phyloP scores from a whole-genome alignment of 2,113 vertebrate species.

The Aleadryas rufinucha region DNA sequence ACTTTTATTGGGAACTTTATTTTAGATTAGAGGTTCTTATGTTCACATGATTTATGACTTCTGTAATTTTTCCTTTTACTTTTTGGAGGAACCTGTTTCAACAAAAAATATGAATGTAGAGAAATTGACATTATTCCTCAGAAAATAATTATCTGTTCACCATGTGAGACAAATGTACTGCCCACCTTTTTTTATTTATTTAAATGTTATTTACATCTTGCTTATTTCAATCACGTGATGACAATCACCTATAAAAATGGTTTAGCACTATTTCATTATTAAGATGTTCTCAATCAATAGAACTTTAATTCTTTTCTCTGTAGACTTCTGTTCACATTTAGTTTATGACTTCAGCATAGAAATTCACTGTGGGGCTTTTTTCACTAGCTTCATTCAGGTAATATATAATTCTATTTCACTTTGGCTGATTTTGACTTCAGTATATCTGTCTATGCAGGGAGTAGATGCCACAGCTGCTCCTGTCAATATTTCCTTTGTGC shows the following conservation, averaged over 20 bases:
- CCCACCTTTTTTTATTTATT: background rate
- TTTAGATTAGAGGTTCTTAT: background rate
- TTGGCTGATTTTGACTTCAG: background rate
- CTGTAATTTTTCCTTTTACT: background rate
- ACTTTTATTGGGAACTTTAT: background rate
- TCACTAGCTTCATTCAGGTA: background rate
- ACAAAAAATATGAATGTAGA: background rate
- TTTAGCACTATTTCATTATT: background rate
- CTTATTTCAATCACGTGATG: background rate
- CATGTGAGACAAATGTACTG: background rate
- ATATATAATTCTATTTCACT: background rate
- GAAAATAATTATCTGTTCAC: background rate
- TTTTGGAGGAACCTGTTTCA: background rate
- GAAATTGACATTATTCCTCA: background rate
- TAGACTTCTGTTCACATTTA: background rate
- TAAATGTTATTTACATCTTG: background rate
- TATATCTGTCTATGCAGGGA: background rate
- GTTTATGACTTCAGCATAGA: background rate
- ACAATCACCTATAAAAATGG: background rate
- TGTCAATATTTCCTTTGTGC: background rate
- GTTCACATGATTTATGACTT: background rate
- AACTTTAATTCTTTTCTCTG: background rate
- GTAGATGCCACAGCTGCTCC: background rate
- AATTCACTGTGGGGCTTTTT: background rate
- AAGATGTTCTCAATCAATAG: background rate